phyloP scores from a whole-genome alignment of 2,113 vertebrate genomes.

The Picathartes gymnocephalus region DNA sequence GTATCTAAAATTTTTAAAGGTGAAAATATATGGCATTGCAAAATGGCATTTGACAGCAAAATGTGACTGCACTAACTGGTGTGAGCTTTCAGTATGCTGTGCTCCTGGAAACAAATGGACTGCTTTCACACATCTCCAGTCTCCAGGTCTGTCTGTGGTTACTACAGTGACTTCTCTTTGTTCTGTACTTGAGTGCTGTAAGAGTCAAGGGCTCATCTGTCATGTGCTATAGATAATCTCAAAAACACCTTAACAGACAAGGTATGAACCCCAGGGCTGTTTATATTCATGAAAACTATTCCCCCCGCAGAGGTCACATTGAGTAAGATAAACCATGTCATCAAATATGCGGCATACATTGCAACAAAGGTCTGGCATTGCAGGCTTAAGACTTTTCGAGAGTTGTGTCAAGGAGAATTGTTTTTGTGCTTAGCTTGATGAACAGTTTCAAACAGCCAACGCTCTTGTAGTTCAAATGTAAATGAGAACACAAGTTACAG shows the following conservation, averaged over 20 bases:
- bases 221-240: constrained; percentile 61
- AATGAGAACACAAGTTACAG: constrained; percentile 23
- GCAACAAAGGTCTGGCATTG: background rate
- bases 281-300: constrained; percentile 65
- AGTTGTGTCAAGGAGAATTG: background rate
- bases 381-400: constrained; percentile 9
- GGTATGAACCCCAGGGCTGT: constrained; percentile 29
- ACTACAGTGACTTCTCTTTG: constrained; percentile 57
- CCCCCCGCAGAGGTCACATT: constrained; percentile 35
- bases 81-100: constrained; percentile 28
- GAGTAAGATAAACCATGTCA: constrained; percentile 43
- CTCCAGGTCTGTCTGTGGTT: constrained; percentile 33
- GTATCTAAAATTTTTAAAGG: constrained; percentile 29
- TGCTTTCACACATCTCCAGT: constrained; percentile 30
- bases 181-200: constrained; percentile 23
- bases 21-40: constrained; percentile 28
- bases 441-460: background rate
- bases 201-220: constrained; percentile 63
- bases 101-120: constrained; percentile 43
- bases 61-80: constrained; percentile 28
- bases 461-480: constrained; percentile 23
- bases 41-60: constrained; percentile 51
- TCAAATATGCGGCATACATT: constrained; percentile 51
- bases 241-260: constrained; percentile 63
- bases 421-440: constrained; percentile 13